A percentile compares a stretch with the other conserved stretches of the same genome.
phyloP scores from a whole-genome alignment of 2,797 vertebrate genomes.

The Eulemur coronatus region DNA sequence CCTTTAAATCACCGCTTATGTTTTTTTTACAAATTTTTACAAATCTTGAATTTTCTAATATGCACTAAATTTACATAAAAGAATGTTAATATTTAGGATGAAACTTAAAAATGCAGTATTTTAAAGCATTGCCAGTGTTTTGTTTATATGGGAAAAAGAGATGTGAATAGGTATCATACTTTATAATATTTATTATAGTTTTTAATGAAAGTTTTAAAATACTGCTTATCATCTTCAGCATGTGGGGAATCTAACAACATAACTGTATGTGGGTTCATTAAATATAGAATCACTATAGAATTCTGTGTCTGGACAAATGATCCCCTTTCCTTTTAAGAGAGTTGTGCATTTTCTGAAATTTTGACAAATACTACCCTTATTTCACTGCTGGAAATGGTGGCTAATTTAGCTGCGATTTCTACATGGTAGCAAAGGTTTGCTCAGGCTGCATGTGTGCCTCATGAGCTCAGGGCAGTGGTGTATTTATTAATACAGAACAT shows the following conservation, averaged over 20 bases:
- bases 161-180: background rate
- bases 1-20: background rate
- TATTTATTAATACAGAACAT: constrained; percentile 29
- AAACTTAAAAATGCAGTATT: constrained; percentile 16
- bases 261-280: background rate
- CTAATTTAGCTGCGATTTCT: background rate
- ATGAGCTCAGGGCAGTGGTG: background rate
- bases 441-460: background rate
- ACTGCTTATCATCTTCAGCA: background rate
- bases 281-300: background rate
- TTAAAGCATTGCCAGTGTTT: background rate
- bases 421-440: background rate
- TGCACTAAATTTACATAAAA: background rate
- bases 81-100: constrained; percentile 2
- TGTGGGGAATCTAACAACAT: background rate
- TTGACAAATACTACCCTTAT: background rate
- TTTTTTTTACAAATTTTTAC: background rate
- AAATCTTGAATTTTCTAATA: background rate
- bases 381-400: background rate
- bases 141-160: background rate
- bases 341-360: constrained; percentile 2
- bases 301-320: background rate
- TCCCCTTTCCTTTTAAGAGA: background rate
- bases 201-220: background rate
- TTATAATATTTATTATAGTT: background rate